Percentiles rank a stretch among this genome's conserved stretches.
Evolutionary conservation across 2,113 vertebrate genomes (phyloP).

Genomic region (Onychostruthus taczanowskii): DNA sequence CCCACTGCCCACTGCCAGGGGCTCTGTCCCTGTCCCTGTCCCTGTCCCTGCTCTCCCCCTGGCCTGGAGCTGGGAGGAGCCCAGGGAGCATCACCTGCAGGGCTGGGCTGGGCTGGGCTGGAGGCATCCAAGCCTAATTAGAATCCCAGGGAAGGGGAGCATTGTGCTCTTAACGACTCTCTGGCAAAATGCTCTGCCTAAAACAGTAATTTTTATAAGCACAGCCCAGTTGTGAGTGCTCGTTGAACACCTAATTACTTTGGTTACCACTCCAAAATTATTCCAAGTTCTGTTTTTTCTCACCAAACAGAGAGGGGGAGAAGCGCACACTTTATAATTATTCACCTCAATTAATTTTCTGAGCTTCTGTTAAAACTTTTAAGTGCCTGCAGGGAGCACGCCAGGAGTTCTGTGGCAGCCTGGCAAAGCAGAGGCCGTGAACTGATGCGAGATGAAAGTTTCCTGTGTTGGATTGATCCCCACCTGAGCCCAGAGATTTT

Average conservation of each 20-base stretch:
- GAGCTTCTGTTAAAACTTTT: slow-evolving; percentile 43
- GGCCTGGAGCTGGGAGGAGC: not conserved
- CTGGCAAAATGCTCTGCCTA: slow-evolving; percentile 67
- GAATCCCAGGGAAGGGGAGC: slow-evolving; percentile 59
- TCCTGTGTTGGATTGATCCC: not conserved
- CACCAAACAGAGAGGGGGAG: slow-evolving; percentile 40
- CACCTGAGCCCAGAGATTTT: slow-evolving; percentile 41
- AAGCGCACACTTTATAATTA: slow-evolving; percentile 53
- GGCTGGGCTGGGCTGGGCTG: not conserved
- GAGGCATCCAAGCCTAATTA: slow-evolving; percentile 69
- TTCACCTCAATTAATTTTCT: slow-evolving; percentile 74
- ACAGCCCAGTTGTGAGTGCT: slow-evolving; percentile 67
- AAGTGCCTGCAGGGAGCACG: not conserved
- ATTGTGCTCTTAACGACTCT: slow-evolving; percentile 77
- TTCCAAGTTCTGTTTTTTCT: slow-evolving; percentile 58
- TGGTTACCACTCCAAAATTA: slow-evolving; percentile 66
- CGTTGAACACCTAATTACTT: slow-evolving; percentile 75
- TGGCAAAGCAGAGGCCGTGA: not conserved
- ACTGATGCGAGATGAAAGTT: slow-evolving; percentile 34
- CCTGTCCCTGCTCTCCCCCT: too few species aligned
- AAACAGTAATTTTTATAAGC: slow-evolving; percentile 79
- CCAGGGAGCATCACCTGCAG: not conserved
- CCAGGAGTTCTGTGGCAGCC: not conserved
- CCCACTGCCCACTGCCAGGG: not conserved
- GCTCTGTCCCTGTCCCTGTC: not conserved